Evolutionary conservation across 37 sponge, comb jelly and placozoan species (phyloP).

Genomic region (Lycopodina hypogea): DNA sequence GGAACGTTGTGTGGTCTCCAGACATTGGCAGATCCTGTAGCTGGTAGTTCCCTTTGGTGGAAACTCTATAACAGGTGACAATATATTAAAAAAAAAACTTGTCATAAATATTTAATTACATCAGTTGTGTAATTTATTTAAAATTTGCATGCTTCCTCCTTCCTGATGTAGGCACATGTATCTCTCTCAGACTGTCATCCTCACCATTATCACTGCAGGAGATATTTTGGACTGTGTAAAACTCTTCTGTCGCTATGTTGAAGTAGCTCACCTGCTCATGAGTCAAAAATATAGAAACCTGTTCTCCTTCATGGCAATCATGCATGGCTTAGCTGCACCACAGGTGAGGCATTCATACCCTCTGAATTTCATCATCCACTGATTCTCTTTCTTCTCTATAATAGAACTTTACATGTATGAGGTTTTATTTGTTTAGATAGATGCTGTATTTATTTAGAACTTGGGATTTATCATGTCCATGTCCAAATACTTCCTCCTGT

Average conservation of each 20-base stretch:
- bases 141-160: not conserved
- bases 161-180: conserved; percentile 51
- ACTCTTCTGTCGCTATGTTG: conserved; percentile 51
- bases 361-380: no score
- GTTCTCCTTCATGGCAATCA: conserved; percentile 66
- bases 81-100: not conserved
- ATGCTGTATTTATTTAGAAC: no score
- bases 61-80: conserved; percentile 63
- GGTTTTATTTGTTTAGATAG: no score
- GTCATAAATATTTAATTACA: no score
- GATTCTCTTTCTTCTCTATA: no score
- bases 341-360: conserved; percentile 66
- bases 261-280: conserved; percentile 60
- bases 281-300: conserved; percentile 56
- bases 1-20: conserved; percentile 66
- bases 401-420: no score
- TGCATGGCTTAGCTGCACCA: conserved; percentile 56
- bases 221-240: conserved; percentile 49
- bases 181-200: conserved; percentile 54
- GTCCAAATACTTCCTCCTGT: no score
- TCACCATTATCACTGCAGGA: conserved; percentile 36
- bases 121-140: no score
- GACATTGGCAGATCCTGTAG: conserved; percentile 47
- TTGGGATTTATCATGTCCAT: no score
- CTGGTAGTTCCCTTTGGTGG: conserved; percentile 75